A percentile compares a stretch with the other conserved stretches of the same genome.
These are phyloP conservation scores for Cotesia glomerata DNA, from an alignment of 1,140 invertebrate genomes.

Conservation along the genomic window DNA sequence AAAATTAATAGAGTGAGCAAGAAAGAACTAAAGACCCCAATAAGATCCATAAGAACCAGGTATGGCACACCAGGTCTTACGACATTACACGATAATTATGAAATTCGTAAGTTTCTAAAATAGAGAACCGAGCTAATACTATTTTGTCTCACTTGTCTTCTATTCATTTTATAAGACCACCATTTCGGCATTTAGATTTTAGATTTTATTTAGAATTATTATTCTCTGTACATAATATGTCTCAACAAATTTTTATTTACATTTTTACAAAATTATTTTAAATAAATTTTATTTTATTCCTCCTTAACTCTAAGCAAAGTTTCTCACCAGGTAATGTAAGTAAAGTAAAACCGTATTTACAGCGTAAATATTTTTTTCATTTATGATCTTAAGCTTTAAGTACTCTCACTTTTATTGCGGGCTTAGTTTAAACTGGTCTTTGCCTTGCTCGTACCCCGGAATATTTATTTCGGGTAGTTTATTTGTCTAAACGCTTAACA, in stretches of 20 bases:
- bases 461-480: not conserved
- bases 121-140: conserved; percentile 46
- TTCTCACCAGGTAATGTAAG: too few relatives aligned
- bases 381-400: not conserved
- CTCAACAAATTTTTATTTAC: too few relatives aligned
- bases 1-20: not conserved
- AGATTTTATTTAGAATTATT: not conserved
- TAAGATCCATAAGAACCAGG: conserved; percentile 29
- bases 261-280: too few relatives aligned
- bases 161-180: conserved; percentile 22
- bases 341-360: too few relatives aligned
- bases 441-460: not conserved
- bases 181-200: not conserved
- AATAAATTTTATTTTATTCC: too few relatives aligned
- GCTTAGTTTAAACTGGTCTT: not conserved
- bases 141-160: conserved; percentile 40
- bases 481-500: not conserved
- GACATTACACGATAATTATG: conserved; percentile 63
- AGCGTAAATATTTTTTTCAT: not conserved
- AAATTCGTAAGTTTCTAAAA: conserved; percentile 63
- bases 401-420: conserved; percentile 23
- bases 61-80: conserved; percentile 53
- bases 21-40: conserved; percentile 28
- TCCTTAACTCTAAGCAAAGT: too few relatives aligned
- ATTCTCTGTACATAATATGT: too few relatives aligned